Conservation (phyloP, 2,113 vertebrate species). For the Pristiophorus japonicus region DNA sequence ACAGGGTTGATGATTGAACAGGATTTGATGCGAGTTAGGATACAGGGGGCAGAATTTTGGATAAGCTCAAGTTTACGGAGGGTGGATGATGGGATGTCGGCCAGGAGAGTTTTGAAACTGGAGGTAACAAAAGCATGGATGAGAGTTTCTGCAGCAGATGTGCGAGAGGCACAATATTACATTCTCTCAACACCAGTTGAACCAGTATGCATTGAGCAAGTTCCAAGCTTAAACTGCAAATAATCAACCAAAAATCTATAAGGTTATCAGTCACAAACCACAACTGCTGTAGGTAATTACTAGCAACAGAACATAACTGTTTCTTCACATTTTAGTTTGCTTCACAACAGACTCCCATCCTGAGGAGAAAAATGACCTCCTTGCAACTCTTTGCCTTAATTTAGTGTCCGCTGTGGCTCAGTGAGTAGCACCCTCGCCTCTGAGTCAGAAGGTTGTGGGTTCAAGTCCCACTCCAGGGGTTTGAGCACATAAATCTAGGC, state of each 20-base stretch:
- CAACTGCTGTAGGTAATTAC: too few species aligned
- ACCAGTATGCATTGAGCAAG: neutral
- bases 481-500: too few species aligned
- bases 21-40: neutral
- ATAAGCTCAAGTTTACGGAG: neutral
- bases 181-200: neutral
- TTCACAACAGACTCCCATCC: neutral
- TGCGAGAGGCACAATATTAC: too few species aligned
- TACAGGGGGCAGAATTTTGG: neutral
- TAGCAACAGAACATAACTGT: neutral
- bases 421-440: too few species aligned
- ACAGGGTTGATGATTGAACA: neutral
- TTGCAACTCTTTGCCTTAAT: neutral
- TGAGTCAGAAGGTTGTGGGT: too few species aligned
- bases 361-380: neutral
- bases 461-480: too few species aligned
- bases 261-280: too few species aligned
- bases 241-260: neutral
- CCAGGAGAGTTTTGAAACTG: neutral
- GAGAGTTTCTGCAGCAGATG: neutral
- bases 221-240: neutral
- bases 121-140: neutral
- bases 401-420: too few species aligned
- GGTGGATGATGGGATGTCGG: neutral
- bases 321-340: neutral